Evolutionary conservation across 2,113 vertebrate genomes (phyloP).

Genomic region (Galbula dea): DNA sequence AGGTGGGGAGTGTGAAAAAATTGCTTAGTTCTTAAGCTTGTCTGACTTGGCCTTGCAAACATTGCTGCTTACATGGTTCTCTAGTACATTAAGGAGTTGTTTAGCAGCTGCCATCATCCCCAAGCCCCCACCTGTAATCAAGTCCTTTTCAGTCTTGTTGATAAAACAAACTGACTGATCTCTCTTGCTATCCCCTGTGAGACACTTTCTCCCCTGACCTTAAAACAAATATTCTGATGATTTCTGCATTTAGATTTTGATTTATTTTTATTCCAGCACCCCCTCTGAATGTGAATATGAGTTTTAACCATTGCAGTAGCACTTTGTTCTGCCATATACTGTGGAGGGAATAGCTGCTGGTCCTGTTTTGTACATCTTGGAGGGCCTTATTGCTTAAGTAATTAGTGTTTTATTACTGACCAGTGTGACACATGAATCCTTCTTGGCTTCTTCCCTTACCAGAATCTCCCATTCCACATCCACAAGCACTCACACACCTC

Average conservation of each 20-base stretch:
- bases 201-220: not conserved
- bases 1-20: not conserved
- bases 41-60: not conserved
- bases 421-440: not conserved
- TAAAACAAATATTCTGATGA: not conserved
- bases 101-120: not conserved
- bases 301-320: not conserved
- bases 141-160: not conserved
- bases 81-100: not conserved
- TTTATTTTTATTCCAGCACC: not conserved
- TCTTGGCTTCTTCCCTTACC: not conserved
- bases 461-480: not conserved
- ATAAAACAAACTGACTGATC: not conserved
- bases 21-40: not conserved
- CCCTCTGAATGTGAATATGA: not conserved
- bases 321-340: not conserved
- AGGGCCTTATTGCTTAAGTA: not conserved
- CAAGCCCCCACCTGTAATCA: not conserved
- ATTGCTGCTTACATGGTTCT: not conserved
- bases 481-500: fast-evolving
- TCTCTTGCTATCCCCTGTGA: not conserved
- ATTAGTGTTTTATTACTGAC: not conserved
- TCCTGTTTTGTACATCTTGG: not conserved
- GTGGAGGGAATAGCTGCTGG: not conserved
- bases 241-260: not conserved